Conservation (phyloP, 1,140 invertebrate species). For the Atopsyche davidsoni region DNA sequence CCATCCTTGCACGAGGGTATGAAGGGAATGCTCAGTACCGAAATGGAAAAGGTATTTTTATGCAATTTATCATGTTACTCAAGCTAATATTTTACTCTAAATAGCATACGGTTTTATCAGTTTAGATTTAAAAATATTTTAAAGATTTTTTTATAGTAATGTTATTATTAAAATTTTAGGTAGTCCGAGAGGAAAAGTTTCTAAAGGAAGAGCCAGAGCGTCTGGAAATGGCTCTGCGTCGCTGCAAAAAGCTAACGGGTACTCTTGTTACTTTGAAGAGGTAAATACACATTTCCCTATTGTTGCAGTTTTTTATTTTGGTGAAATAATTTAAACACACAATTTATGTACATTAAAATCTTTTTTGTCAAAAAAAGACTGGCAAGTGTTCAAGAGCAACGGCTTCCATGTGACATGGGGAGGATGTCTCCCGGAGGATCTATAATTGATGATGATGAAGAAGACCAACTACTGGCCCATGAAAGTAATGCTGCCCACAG, state of each 20-base stretch:
- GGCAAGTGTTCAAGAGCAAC: slow-evolving; percentile 91
- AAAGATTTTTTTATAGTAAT: neutral
- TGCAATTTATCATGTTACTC: too few relatives aligned
- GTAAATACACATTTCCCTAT: slow-evolving; percentile 48
- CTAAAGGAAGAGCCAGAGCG: slow-evolving; percentile 91
- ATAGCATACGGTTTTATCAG: neutral
- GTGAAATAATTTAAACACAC: neutral
- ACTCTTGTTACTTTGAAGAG: slow-evolving; percentile 94
- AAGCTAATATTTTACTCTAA: neutral
- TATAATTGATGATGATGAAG: slow-evolving; percentile 34
- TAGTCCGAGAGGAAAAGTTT: slow-evolving; percentile 92
- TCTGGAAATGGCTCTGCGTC: slow-evolving; percentile 80
- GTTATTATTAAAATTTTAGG: slow-evolving; percentile 34
- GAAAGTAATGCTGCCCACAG: slow-evolving; percentile 57
- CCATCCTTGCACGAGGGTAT: slow-evolving; percentile 84
- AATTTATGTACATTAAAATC: slow-evolving; percentile 8
- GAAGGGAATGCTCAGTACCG: slow-evolving; percentile 78
- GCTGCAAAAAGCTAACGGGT: slow-evolving; percentile 94
- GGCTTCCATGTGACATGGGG: slow-evolving; percentile 68
- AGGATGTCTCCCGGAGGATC: slow-evolving; percentile 52
- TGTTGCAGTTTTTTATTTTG: neutral
- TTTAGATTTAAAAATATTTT: neutral
- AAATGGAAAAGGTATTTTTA: slow-evolving; percentile 82
- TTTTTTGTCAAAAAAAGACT: too few relatives aligned
- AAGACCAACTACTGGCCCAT: slow-evolving; percentile 43